Base-by-base conservation (phyloP, 2,888 invertebrate species). In the Torymus aiolomorphi region DNA sequence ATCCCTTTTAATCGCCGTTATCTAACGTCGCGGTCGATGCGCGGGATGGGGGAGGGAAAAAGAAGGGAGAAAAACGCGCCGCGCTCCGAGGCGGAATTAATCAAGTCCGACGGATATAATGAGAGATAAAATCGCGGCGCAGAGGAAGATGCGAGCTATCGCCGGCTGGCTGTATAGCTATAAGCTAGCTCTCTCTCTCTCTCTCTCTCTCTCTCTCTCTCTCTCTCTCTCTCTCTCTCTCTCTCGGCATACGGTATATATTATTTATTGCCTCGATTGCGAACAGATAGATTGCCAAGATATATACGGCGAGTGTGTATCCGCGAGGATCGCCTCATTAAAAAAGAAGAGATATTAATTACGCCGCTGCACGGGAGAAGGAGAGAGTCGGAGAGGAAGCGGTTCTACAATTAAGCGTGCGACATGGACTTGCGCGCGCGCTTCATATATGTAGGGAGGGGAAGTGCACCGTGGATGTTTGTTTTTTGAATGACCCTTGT, bases 221-320 rank as follows among this genome's bases (percentile, higher is more conserved):
- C 24, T 24, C 24, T 24, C 24, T 24, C 24, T 16, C 2, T 4
- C 16, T n/a, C 0, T 20, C n/a, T n/a, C n/a, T n/a, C n/a, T n/a
- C n/a, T n/a, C n/a, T n/a, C n/a, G n/a, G n/a, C n/a, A n/a, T n/a
- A 61, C 20, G 61, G 13, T 70, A 52, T 56, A 12, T 65, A 80
- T 74, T 77, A 81, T 81, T 81, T 81, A 81, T 81, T 67, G 67
- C 75, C 62, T 62, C 70, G 80, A 78, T 81, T 13, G 80, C 42
- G 73, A 76, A 76, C 73, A 59, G 76, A 76, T 73, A 80, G 80
- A 80, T 80, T 76, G 73, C 71, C 51, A 49, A 80, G 78, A n/a
- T n/a, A 75, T 67, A 73, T 52, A 71, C 31, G n/a, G 20, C 31
- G 56, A 54, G 3, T 1, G 14, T 24, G 52, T 63, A 52, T 31